Conservation (phyloP, 1,140 invertebrate species). For the Mizuhopecten yessoensis region DNA sequence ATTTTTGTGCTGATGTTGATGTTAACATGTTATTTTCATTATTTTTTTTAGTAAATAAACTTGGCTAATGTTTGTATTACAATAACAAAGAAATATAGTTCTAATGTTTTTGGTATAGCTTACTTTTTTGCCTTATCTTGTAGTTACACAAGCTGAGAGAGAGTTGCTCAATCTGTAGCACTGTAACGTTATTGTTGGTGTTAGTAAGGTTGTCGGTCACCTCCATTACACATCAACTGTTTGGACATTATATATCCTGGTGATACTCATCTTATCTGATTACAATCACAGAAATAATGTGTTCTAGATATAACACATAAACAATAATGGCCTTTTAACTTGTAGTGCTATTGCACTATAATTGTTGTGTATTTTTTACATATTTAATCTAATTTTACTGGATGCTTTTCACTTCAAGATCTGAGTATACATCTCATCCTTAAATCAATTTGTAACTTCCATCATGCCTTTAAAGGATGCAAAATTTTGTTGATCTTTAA, state of each 20-base stretch:
- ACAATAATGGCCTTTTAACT: not conserved
- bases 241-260: too few relatives aligned
- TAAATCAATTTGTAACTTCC: not conserved
- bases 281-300: too few relatives aligned
- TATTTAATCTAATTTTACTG: not conserved
- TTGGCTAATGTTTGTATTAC: too few relatives aligned
- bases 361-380: not conserved
- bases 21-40: too few relatives aligned
- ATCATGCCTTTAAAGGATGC: too few relatives aligned
- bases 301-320: not conserved
- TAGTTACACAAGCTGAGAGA: not conserved
- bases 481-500: too few relatives aligned
- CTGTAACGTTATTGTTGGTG: not conserved
- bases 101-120: not conserved
- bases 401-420: not conserved
- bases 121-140: not conserved
- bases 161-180: not conserved
- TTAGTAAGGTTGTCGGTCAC: not conserved
- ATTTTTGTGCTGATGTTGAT: not conserved
- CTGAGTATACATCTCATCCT: not conserved
- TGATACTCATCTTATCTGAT: too few relatives aligned
- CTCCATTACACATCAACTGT: too few relatives aligned
- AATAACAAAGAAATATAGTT: not conserved
- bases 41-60: too few relatives aligned
- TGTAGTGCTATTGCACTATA: not conserved